Conservation (phyloP, 2,797 vertebrate species). For the Carduelis carduelis region DNA sequence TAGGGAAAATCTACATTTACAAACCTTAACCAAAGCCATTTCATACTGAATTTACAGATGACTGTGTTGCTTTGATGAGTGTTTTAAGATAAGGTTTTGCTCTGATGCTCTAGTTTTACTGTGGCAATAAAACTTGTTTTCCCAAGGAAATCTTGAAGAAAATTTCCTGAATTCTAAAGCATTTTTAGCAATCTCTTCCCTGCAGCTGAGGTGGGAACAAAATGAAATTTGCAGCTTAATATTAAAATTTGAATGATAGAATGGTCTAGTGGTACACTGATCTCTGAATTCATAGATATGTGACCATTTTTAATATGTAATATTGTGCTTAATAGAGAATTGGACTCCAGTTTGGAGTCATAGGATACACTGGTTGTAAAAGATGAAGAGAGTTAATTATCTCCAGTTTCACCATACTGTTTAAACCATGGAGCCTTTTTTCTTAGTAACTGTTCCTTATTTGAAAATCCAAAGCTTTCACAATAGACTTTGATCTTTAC, state of each 20-base stretch:
- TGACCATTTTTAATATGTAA: neutral
- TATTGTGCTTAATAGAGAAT: neutral
- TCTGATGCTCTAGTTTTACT: neutral
- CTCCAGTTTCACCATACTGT: neutral
- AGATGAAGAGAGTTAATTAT: neutral
- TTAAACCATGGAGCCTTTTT: neutral
- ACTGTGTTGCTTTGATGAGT: neutral
- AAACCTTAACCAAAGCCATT: neutral
- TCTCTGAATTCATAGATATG: neutral
- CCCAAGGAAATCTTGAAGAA: neutral
- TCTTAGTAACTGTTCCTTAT: neutral
- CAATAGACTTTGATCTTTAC: slow-evolving; percentile 4
- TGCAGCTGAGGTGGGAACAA: neutral
- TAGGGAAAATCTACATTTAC: neutral
- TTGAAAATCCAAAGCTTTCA: slow-evolving; percentile 10
- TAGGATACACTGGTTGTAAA: neutral
- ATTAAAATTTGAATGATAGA: neutral
- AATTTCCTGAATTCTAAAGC: neutral
- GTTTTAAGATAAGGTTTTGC: neutral
- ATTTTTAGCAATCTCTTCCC: neutral
- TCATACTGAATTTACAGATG: neutral
- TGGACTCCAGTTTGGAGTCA: neutral
- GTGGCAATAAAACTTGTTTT: neutral
- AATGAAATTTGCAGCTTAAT: neutral
- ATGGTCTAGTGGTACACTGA: neutral